Base-by-base conservation (phyloP, 2,888 invertebrate genomes). In the Epinotia brunnichana region DNA sequence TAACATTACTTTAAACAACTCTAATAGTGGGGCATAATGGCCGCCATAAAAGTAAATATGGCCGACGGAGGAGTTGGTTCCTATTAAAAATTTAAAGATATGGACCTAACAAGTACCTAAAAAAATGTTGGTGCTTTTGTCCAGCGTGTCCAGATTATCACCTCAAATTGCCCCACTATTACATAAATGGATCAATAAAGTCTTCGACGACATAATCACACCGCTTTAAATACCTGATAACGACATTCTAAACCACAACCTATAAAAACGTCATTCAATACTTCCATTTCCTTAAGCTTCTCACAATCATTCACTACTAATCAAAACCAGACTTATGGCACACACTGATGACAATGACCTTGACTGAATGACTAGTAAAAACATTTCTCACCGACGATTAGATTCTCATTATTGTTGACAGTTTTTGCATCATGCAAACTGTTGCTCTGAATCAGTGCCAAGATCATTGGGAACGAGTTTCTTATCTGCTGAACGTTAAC, bases 371-470 rank as follows among this genome's bases (percentile, higher is more conserved):
- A 68, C n/a, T 17, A n/a, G 62, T 60, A 69, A 73, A 73, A 70
- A 67, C 61, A 61, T 51, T 73, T 76, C 75, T 67, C 72, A 68
- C 68, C 35, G 53, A 53, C 74, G 56, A 80, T 81, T 80, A 77
- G 62, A 62, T 78, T 80, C 81, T 57, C 82, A 82, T 81, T 76
- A 82, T 82, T 81, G 79, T 80, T 68, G 67, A 19, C 41, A 66
- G 77, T 77, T 77, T 79, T 76, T 70, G 73, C 69, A 60, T 57
- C 74, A 69, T 78, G 79, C 79, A 76, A 79, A 78, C 76, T 74
- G 69, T 70, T 62, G 53, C 60, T n/a, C 73, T 70, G 70, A 73
- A 77, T 78, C 78, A 78, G 77, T 78, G 78, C 73, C 79, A 76
- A 48, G 61, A 73, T 77, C 78, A 78, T 79, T 79, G 75, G 68